Base-by-base conservation (phyloP, 1,140 invertebrate genomes). In the Cotesia typhae region DNA sequence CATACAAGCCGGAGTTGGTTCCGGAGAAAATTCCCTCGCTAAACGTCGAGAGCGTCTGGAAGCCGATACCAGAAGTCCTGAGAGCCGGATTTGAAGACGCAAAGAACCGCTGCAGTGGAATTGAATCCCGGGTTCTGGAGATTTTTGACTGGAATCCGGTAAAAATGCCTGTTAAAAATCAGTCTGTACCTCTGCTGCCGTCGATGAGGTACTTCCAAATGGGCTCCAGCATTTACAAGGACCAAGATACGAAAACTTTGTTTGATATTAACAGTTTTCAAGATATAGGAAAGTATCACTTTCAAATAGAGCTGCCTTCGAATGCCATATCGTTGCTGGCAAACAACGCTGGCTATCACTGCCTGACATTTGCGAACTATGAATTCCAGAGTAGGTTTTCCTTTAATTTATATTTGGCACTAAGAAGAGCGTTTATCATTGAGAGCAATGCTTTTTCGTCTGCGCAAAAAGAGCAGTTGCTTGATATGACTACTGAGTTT, bases 1-100 rank as follows among this genome's bases (percentile, higher is more conserved):
- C 84, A 1, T 88, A 85, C 51, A 88, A 85, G 74, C 85, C 87
- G 28, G 85, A 87, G 74, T 78, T 83, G 60, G 87, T 88, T 0
- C 86, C 86, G 17, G 86, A 88, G 70, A 83, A 78, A 70, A 80
- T 87, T 60, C 51, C 75, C 17, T 75, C 85, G 5, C 76, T 85
- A 38, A 87, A 85, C 71, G 75, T 84, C 70, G 83, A 85, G 76
- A 83, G 80, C 70, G 76, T 81, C 36, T 88, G 85, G 85, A 83
- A 75, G 64, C 75, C 81, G 6, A 76, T 87, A 57, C 78, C 82
- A 17, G 80, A 85, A 72, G 47, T 57, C 35, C 70, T 87, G n/a
- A 75, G 75, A 61, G 4, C 68, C 37, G 76, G 75, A 38, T 81
- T 87, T 53, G 77, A 84, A 75, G 73, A 78, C 68, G 85, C 80